These are phyloP conservation scores for Brevimyrus niger DNA, from an alignment of 2,113 vertebrate species.

Conservation along the genomic window DNA sequence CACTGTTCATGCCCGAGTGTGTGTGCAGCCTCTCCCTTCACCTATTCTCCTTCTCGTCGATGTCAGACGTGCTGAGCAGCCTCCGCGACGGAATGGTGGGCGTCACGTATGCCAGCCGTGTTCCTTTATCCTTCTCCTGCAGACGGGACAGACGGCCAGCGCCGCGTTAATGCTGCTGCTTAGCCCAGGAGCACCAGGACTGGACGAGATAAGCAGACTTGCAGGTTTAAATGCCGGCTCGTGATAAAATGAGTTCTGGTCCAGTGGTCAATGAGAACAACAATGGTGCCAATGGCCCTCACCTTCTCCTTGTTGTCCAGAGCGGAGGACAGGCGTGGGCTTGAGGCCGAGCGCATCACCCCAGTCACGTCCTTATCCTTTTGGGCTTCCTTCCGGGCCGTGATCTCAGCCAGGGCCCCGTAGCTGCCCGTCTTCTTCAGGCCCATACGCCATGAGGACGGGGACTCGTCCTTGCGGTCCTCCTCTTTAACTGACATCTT, in stretches of 20 bases:
- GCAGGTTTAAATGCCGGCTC: neutral
- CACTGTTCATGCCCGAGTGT: neutral
- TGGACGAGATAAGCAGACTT: neutral
- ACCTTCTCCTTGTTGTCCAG: constrained; percentile 97
- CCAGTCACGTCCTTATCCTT: constrained; percentile 87
- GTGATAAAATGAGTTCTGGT: neutral
- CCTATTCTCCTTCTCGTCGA: constrained; percentile 98
- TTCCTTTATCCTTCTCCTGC: constrained; percentile 90
- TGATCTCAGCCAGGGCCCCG: constrained; percentile 91
- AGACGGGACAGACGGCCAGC: neutral
- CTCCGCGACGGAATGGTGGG: constrained; percentile 85
- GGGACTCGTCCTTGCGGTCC: constrained; percentile 91
- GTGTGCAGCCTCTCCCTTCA: constrained; percentile 44
- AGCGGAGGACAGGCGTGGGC: constrained; percentile 87
- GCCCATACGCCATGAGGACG: constrained; percentile 86
- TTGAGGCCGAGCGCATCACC: constrained; percentile 95
- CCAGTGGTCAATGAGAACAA: neutral
- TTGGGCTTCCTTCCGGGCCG: constrained; percentile 87
- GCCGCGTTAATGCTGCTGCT: neutral
- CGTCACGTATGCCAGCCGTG: constrained; percentile 84
- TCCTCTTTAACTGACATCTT: constrained; percentile 87
- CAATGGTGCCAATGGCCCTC: neutral
- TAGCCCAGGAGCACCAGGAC: neutral
- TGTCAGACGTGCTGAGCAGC: constrained; percentile 88
- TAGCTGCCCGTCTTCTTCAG: constrained; percentile 96